These are phyloP conservation scores for Eonycteris spelaea DNA, from an alignment of 2,113 vertebrate genomes.

Conservation along the genomic window DNA sequence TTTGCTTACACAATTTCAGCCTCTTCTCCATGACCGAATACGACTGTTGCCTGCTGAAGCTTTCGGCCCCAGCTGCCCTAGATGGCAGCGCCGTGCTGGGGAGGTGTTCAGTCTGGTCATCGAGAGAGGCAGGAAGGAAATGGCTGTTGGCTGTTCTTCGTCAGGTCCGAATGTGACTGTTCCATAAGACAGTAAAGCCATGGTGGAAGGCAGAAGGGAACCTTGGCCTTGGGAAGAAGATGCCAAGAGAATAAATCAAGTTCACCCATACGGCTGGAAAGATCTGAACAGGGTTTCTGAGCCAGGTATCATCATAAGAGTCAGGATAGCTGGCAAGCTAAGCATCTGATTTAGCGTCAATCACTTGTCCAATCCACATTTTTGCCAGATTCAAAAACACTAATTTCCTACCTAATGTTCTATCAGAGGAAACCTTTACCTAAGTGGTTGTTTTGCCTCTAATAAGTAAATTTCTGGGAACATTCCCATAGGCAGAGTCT, in stretches of 20 bases:
- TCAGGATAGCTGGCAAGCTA: background rate
- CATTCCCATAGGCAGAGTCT: background rate
- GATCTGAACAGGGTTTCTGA: background rate
- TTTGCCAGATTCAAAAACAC: background rate
- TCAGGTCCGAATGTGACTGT: background rate
- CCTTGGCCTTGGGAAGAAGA: background rate
- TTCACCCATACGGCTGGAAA: too few species aligned
- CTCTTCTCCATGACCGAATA: background rate
- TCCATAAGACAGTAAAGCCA: background rate
- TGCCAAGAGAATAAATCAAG: background rate
- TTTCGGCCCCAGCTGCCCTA: background rate
- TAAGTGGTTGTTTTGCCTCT: background rate
- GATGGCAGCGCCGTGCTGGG: fast-evolving
- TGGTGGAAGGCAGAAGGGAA: background rate
- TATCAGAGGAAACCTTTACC: background rate
- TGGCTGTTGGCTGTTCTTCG: background rate
- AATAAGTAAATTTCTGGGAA: background rate
- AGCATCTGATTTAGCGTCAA: background rate
- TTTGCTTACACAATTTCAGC: background rate
- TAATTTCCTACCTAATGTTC: background rate
- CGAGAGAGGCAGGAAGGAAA: background rate
- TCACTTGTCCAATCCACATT: background rate
- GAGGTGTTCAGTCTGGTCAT: fast-evolving
- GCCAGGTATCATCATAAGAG: background rate
- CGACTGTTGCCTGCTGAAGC: background rate